Conservation (phyloP, 2,888 invertebrate genomes). For the Ernsta delagoae region DNA sequence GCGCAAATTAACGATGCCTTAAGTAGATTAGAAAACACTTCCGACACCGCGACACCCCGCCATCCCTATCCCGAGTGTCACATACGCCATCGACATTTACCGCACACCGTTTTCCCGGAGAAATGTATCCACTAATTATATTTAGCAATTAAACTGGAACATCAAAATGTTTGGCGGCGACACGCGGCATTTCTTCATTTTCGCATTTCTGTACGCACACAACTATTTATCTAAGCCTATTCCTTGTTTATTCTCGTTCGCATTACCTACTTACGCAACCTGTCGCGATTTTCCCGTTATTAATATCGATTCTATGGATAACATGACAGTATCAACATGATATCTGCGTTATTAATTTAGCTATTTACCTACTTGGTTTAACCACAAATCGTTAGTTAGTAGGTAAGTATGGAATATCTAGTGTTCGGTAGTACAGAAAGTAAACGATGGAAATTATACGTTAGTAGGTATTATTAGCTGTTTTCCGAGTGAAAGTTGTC, state of each 20-base stretch:
- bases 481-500: slow-evolving; percentile 33
- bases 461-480: slow-evolving; percentile 19
- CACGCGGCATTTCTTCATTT: slow-evolving; percentile 71
- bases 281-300: slow-evolving; percentile 45
- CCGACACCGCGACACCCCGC: neutral
- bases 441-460: slow-evolving; percentile 20
- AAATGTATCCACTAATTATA: slow-evolving; percentile 74
- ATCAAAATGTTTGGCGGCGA: slow-evolving; percentile 75
- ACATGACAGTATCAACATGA: slow-evolving; percentile 13
- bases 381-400: slow-evolving; percentile 6
- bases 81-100: slow-evolving; percentile 53
- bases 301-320: slow-evolving; percentile 47
- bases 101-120: slow-evolving; percentile 57
- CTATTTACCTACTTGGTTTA: slow-evolving; percentile 14
- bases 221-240: slow-evolving; percentile 63
- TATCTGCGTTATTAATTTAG: slow-evolving; percentile 21
- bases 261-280: slow-evolving; percentile 58
- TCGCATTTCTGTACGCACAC: slow-evolving; percentile 59
- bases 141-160: slow-evolving; percentile 77
- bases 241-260: slow-evolving; percentile 65
- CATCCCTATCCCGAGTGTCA: slow-evolving; percentile 17
- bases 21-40: neutral
- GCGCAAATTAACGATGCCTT: too few relatives aligned
- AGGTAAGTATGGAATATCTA: neutral
- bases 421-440: slow-evolving; percentile 2